phyloP scores from a whole-genome alignment of 2,797 vertebrate species.

The Acomys russatus region DNA sequence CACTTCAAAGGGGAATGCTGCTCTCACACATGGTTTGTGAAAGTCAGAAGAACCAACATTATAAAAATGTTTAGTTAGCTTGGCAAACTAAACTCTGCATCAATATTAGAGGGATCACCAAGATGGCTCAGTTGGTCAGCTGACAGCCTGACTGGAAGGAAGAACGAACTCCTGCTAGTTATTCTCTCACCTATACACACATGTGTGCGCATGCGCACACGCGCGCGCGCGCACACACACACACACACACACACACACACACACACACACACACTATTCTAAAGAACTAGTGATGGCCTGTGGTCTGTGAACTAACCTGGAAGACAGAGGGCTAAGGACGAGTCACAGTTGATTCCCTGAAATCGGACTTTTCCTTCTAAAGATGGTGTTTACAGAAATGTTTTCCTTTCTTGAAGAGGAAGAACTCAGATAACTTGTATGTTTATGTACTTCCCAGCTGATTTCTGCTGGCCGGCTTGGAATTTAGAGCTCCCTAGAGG shows the following conservation, averaged over 20 bases:
- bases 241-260: neutral
- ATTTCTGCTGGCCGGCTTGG: constrained; percentile 16
- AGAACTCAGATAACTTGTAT: neutral
- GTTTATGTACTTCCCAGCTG: neutral
- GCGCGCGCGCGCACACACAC: no score
- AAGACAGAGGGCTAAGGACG: neutral
- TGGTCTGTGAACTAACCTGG: neutral
- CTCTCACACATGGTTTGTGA: neutral
- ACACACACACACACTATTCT: neutral
- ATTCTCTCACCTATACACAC: neutral
- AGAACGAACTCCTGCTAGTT: neutral
- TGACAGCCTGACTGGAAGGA: neutral
- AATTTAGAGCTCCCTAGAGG: constrained; percentile 45
- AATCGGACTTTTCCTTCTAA: neutral
- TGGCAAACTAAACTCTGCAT: constrained; percentile 8
- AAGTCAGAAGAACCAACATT: constrained; percentile 26
- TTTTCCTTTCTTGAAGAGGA: neutral
- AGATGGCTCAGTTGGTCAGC: neutral
- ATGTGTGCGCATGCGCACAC: no score
- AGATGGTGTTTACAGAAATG: neutral
- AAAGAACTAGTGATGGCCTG: neutral
- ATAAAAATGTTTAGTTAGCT: neutral
- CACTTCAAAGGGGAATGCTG: neutral
- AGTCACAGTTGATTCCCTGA: neutral
- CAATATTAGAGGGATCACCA: neutral